phyloP scores from a whole-genome alignment of 2,888 invertebrate species.

The Ashinkailepas kermadecensis region DNA sequence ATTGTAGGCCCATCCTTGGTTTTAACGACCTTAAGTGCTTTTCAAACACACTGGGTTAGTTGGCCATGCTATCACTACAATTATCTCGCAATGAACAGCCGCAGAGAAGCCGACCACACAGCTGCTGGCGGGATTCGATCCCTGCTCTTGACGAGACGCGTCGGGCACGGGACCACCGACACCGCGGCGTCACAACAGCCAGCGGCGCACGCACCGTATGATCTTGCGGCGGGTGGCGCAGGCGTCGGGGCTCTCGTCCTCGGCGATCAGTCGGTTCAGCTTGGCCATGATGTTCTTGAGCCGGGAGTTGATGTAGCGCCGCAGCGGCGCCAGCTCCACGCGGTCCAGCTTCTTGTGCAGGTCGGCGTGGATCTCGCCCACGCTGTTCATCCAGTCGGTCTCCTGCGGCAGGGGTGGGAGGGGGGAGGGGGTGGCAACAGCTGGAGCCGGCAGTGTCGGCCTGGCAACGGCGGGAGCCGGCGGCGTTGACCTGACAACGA shows the following conservation, averaged over 20 bases:
- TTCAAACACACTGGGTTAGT: too few relatives aligned
- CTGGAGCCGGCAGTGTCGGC: too few relatives aligned
- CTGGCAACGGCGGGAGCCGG: too few relatives aligned
- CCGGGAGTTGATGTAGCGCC: constrained; percentile 5
- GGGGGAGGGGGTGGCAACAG: not conserved
- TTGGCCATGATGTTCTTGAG: constrained; percentile 10
- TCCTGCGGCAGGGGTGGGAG: not conserved
- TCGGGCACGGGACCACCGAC: too few relatives aligned
- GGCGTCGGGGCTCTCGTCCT: constrained; percentile 16
- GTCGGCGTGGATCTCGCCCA: constrained; percentile 10
- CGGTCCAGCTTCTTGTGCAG: constrained; percentile 16
- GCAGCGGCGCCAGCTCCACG: constrained; percentile 6
- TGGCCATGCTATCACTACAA: too few relatives aligned
- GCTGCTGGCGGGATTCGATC: too few relatives aligned
- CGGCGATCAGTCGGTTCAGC: constrained; percentile 18
- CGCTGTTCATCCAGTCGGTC: not conserved
- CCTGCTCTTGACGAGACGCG: too few relatives aligned
- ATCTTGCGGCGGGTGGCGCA: constrained; percentile 5
- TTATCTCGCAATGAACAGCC: too few relatives aligned
- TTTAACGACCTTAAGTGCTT: too few relatives aligned
- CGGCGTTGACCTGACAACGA: too few relatives aligned
- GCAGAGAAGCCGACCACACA: too few relatives aligned
- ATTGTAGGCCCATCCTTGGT: too few relatives aligned
- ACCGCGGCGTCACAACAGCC: not conserved
- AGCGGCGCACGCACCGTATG: not conserved